Percentiles rank a stretch among this genome's conserved stretches.
Conservation (phyloP, 2,888 invertebrate species). For the Brenthis hecate region DNA sequence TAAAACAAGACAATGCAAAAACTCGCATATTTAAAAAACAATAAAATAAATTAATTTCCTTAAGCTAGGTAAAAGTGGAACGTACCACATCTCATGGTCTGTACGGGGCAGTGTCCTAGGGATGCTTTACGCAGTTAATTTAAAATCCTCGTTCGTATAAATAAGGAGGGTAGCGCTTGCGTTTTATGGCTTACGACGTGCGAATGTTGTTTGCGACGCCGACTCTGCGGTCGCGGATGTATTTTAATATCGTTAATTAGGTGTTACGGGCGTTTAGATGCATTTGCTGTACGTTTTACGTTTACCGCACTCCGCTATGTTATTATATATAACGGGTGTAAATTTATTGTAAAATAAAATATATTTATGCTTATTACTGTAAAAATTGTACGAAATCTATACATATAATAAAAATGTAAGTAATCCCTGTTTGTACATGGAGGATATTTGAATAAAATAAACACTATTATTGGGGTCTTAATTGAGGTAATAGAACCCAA, state of each 20-base stretch:
- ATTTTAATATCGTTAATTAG: slow-evolving; percentile 83
- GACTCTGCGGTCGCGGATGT: slow-evolving; percentile 71
- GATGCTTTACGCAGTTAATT: slow-evolving; percentile 80
- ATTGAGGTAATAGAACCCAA: no score
- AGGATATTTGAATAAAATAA: no score
- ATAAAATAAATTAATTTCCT: neutral
- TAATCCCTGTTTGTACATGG: no score
- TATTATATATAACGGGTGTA: slow-evolving; percentile 29
- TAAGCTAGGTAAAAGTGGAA: slow-evolving; percentile 49
- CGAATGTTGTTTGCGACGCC: slow-evolving; percentile 73
- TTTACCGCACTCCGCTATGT: slow-evolving; percentile 23
- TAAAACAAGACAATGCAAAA: neutral
- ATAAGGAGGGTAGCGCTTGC: slow-evolving; percentile 81
- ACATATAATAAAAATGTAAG: no score
- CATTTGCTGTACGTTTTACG: slow-evolving; percentile 41
- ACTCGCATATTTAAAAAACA: neutral
- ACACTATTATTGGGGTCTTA: no score
- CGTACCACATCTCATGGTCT: slow-evolving; percentile 49
- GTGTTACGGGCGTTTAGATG: slow-evolving; percentile 66
- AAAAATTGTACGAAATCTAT: no score
- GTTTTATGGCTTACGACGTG: slow-evolving; percentile 80
- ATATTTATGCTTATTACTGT: no score
- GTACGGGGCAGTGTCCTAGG: slow-evolving; percentile 58
- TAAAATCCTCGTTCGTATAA: slow-evolving; percentile 82
- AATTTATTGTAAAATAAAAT: slow-evolving; percentile 23